Evolutionary conservation across 2,113 vertebrate species (phyloP).

Genomic region (Neodon shergylaensis): DNA sequence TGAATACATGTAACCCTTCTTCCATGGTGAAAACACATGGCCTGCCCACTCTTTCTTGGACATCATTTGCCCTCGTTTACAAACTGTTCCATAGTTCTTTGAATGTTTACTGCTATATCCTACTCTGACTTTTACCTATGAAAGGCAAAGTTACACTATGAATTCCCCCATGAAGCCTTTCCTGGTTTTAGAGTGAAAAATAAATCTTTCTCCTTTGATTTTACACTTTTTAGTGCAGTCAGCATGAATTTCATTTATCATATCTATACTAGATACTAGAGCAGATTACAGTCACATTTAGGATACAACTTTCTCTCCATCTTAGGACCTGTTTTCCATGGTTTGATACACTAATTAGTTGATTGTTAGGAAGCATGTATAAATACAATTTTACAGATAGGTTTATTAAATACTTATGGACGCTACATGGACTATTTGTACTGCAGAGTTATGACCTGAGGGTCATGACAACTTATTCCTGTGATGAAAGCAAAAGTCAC

Average conservation of each 20-base stretch:
- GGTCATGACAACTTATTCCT: not conserved
- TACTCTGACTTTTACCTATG: not conserved
- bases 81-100: not conserved
- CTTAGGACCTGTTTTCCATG: not conserved
- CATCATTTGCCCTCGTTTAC: not conserved
- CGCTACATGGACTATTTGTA: not conserved
- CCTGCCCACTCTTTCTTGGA: not conserved
- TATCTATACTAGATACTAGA: not conserved
- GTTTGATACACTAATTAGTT: not conserved
- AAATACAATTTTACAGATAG: not conserved
- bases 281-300: not conserved
- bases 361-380: not conserved
- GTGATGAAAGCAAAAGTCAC: not conserved
- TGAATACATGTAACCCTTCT: not conserved
- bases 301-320: not conserved
- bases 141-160: not conserved
- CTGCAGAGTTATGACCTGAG: not conserved
- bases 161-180: constrained; percentile 20
- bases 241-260: not conserved
- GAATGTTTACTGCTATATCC: not conserved
- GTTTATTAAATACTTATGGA: not conserved
- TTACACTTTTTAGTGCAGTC: not conserved
- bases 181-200: not conserved
- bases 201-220: not conserved
- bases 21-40: not conserved